Percentiles rank a stretch among this genome's conserved stretches.
phyloP scores from a whole-genome alignment of 1,140 invertebrate genomes.

The Trichogramma pretiosum region DNA sequence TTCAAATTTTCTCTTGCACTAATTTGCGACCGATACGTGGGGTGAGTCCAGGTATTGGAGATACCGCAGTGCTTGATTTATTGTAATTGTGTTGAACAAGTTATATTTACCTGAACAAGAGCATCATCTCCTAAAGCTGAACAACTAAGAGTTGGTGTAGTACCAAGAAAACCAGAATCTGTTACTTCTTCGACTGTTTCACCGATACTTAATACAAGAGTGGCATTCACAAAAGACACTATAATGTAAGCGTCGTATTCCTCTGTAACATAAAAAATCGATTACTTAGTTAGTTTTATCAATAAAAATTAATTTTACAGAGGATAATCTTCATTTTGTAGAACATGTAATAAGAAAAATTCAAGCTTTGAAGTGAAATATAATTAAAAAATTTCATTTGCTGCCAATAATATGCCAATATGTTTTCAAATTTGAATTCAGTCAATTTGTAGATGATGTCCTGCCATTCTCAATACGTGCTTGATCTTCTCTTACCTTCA shows the following conservation, averaged over 20 bases:
- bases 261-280: constrained; percentile 64
- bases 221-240: constrained; percentile 99
- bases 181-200: constrained; percentile 99
- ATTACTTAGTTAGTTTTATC: too few species aligned
- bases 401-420: too few species aligned
- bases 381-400: too few species aligned
- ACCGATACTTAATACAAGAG: constrained; percentile 96
- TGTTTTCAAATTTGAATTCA: too few species aligned
- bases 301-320: too few species aligned
- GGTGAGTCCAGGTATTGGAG: constrained; percentile 31
- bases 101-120: constrained; percentile 74
- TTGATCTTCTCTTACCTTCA: constrained; percentile 39
- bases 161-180: constrained; percentile 97
- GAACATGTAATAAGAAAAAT: too few species aligned
- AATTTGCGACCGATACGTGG: constrained; percentile 36
- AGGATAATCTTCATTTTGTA: too few species aligned
- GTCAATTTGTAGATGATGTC: too few species aligned
- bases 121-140: constrained; percentile 96
- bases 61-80: constrained; percentile 36
- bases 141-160: constrained; percentile 94
- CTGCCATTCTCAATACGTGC: too few species aligned
- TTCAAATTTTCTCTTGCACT: constrained; percentile 33
- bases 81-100: constrained; percentile 5
- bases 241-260: constrained; percentile 99
- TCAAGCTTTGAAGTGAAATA: too few species aligned